Evolutionary conservation across 1,140 invertebrate genomes (phyloP), one percentile per base, ranked within the genome.

Genomic region (Prorops nasuta): DNA sequence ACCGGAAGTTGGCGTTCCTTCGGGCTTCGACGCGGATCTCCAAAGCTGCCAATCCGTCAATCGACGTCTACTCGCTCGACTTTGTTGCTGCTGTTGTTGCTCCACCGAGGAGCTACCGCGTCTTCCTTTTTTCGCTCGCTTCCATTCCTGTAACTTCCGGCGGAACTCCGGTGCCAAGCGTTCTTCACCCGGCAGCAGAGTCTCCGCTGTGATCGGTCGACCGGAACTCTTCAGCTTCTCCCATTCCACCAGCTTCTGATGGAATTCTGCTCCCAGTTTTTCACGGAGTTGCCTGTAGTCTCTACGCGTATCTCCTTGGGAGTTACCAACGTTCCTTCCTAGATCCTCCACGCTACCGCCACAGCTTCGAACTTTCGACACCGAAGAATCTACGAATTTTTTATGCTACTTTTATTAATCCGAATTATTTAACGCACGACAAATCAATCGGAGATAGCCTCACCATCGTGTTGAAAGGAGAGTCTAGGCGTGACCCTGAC

Each of bases 141-240:
- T 85, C 90, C 90, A 93, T 64, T 93, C 90, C 54, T 87, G 83
- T 1, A 93, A 72, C 68, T 92, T 92, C 71, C 90, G 90, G 31
- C 84, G 81, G 67, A 91, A 91, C 51, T 90, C 87, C 1, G 85
- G 82, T 2, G 87, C 86, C 3, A 90, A 65, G 58, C 87, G 82
- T 36, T 88, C 85, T 55, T 89, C 85, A 21, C 74, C 63, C 10
- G 76, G 49, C 19, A 72, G 70, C 18, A 63, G 51, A 28, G 4
- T 10, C 24, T 28, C 24, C 24, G 24, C 10, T 28, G 24, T 6
- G 12, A 28, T 47, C 15, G 43, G 14, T 21, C 15, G 20, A 51
- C 20, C 40, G 21, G 47, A 51, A 3, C 70, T 58, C 48, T 81
- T 83, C 4, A 82, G 66, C 37, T 76, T 73, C 54, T 90, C 86